Evolutionary conservation across 2,113 vertebrate species (phyloP).

Genomic region (Capreolus pygargus): DNA sequence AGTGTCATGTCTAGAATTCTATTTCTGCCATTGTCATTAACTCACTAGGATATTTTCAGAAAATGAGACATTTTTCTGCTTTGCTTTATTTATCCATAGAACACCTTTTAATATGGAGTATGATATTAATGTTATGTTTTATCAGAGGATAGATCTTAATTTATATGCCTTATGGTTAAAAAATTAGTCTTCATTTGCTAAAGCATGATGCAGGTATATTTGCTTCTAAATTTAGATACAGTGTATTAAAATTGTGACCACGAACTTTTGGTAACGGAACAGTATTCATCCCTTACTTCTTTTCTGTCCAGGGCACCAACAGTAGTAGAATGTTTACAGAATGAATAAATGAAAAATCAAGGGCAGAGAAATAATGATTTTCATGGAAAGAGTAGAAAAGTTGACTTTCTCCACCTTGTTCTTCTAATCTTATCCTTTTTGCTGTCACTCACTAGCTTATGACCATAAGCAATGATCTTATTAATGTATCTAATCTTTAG

Average conservation of each 20-base stretch:
- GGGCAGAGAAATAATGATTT: neutral
- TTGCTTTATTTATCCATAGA: neutral
- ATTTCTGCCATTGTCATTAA: neutral
- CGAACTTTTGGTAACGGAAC: neutral
- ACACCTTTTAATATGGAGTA: neutral
- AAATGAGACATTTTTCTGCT: neutral
- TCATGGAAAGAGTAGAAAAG: neutral
- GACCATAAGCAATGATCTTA: neutral
- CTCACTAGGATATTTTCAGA: neutral
- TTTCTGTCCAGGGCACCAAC: neutral
- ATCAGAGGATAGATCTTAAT: neutral
- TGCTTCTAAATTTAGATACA: neutral
- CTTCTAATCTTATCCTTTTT: neutral
- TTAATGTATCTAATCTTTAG: neutral
- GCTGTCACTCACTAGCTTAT: neutral
- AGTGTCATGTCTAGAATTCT: neutral
- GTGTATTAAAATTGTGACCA: neutral
- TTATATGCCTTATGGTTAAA: neutral
- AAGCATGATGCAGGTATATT: neutral
- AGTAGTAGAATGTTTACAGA: neutral
- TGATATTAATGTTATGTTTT: neutral
- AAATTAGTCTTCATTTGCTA: neutral
- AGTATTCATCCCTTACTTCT: neutral
- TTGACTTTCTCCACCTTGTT: neutral
- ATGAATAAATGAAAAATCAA: neutral